Conservation (phyloP, 2,888 invertebrate genomes). For the Brachypalpus laphriformis region DNA sequence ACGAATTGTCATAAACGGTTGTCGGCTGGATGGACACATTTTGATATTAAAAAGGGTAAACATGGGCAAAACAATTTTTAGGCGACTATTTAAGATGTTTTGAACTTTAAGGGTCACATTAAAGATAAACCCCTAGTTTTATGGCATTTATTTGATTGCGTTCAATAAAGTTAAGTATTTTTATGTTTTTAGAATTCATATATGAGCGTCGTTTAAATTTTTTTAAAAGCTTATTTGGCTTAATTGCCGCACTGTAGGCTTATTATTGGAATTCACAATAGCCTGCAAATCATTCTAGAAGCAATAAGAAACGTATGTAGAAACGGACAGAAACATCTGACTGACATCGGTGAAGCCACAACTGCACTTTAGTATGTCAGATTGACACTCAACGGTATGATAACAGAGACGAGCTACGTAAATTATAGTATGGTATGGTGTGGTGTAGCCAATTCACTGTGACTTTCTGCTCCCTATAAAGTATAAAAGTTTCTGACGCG, state of each 20-base stretch:
- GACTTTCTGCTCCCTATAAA: too few relatives aligned
- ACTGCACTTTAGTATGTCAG: too few relatives aligned
- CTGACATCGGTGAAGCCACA: too few relatives aligned
- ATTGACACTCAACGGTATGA: too few relatives aligned
- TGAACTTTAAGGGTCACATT: slow-evolving; percentile 49
- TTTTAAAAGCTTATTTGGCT: background rate
- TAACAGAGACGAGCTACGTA: too few relatives aligned
- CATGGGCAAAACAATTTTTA: background rate
- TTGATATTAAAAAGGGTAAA: slow-evolving; percentile 55
- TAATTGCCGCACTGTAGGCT: background rate
- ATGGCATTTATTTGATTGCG: slow-evolving; percentile 27
- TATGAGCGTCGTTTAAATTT: background rate
- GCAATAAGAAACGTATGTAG: too few relatives aligned
- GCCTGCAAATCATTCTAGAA: background rate
- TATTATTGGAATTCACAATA: background rate
- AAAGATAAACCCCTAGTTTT: slow-evolving; percentile 50
- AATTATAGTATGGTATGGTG: too few relatives aligned
- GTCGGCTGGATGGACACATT: slow-evolving; percentile 20
- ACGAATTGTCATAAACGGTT: slow-evolving; percentile 66
- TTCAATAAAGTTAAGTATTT: slow-evolving; percentile 36
- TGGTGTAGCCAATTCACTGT: too few relatives aligned
- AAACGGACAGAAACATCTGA: too few relatives aligned
- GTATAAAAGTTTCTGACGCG: too few relatives aligned
- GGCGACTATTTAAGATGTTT: slow-evolving; percentile 33
- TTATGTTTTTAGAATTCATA: background rate